A percentile compares a stretch with the other conserved stretches of the same genome.
phyloP scores from a whole-genome alignment of 2,888 invertebrate genomes.

The Apantesis nais region DNA sequence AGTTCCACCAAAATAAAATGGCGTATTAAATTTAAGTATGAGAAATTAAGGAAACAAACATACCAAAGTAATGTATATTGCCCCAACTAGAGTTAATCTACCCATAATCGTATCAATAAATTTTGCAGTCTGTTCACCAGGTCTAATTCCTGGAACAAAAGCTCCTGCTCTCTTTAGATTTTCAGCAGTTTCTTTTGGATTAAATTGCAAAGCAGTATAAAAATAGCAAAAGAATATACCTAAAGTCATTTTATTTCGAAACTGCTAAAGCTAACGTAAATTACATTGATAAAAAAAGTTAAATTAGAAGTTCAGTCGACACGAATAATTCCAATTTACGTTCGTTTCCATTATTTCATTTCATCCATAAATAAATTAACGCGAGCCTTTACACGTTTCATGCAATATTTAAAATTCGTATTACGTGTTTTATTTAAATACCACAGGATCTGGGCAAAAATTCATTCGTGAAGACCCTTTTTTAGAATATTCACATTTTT shows the following conservation, averaged over 20 bases:
- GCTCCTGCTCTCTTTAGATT: too few species aligned
- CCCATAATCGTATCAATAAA: too few species aligned
- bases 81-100: too few species aligned
- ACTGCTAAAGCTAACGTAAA: not conserved
- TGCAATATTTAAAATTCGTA: constrained; percentile 50
- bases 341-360: constrained; percentile 33
- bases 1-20: too few species aligned
- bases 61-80: too few species aligned
- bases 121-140: too few species aligned
- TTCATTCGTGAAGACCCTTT: constrained; percentile 43
- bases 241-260: not conserved
- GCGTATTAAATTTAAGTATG: too few species aligned
- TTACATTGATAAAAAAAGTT: not conserved
- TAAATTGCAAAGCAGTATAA: too few species aligned
- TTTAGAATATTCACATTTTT: constrained; percentile 45
- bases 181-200: too few species aligned
- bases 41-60: too few species aligned
- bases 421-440: constrained; percentile 54
- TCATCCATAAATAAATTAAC: constrained; percentile 60
- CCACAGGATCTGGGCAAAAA: constrained; percentile 49
- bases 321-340: constrained; percentile 40
- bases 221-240: not conserved
- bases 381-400: constrained; percentile 45
- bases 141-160: too few species aligned
- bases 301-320: constrained; percentile 41